These are phyloP conservation scores for Atta cephalotes DNA, from an alignment of 1,140 invertebrate species.

Conservation along the genomic window DNA sequence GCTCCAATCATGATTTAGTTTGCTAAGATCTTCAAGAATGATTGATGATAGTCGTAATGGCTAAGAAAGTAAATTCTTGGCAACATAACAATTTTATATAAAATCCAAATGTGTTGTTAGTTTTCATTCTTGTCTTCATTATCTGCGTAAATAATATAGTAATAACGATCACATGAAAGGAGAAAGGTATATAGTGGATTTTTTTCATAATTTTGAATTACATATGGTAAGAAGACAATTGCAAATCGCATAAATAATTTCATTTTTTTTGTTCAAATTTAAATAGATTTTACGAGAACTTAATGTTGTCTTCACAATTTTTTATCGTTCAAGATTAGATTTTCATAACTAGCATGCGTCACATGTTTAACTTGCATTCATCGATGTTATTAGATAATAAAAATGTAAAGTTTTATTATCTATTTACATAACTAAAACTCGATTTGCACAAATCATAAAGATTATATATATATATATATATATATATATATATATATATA, in stretches of 20 bases:
- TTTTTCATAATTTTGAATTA: not conserved
- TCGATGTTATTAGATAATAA: not conserved
- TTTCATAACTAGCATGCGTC: not conserved
- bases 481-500: no score
- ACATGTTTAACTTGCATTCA: not conserved
- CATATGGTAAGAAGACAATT: not conserved
- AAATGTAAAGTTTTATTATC: not conserved
- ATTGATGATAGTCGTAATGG: not conserved
- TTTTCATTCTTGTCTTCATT: constrained; percentile 13
- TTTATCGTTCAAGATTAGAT: not conserved
- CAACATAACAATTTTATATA: not conserved
- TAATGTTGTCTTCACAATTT: not conserved
- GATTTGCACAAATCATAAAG: not conserved
- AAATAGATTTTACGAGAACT: not conserved
- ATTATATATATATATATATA: not conserved
- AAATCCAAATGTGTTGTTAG: constrained; percentile 6
- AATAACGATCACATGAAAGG: not conserved
- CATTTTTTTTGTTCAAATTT: not conserved
- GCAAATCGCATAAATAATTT: not conserved
- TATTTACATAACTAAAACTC: not conserved
- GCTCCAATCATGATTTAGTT: constrained; percentile 2
- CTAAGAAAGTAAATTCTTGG: constrained; percentile 26
- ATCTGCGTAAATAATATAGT: not conserved
- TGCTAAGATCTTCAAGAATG: not conserved
- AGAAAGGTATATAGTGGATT: not conserved